Base-by-base conservation (phyloP, 2,113 vertebrate genomes). In the Cynopterus brachyotis region DNA sequence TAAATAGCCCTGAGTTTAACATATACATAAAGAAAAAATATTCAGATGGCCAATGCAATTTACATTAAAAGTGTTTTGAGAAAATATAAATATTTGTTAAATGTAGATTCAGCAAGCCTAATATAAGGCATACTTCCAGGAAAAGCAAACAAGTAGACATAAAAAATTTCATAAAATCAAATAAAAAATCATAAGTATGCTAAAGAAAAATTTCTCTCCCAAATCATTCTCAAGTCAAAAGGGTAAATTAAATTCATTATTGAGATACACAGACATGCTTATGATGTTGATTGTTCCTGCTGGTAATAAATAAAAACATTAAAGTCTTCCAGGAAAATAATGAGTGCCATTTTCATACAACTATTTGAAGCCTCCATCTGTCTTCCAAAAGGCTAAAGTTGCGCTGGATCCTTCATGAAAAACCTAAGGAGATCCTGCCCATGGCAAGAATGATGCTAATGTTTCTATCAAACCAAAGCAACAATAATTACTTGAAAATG, bases 401-500 rank as follows among this genome's bases (percentile, higher is more conserved):
- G 5, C n/a, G 24, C 1, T 64, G 45, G 32, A 24, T 32, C 37
- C 67, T 93, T 72, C 19, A 9, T 22, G 30, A 57, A 67, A 95
- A 93, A 84, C 17, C 40, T 72, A 69, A 72, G 60, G 83, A 95
- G 53, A 73, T n/a, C 37, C 20, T 73, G 40, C 57, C 53, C 47
- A 37, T 5, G 17, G n/a, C 70, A 92, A 82, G 69, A 92, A 73
- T 0, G 1, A 91, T 81, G 60, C 15, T 57, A 91, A 73, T 32
- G 37, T 93, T 87, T 84, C 83, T 83, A 30, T 55, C n/a, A 95
- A 96, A 82, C 10, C 15, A n/a, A 86, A 96, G 60, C 60, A 93
- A 84, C 37, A 73, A 64, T 53, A 53, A 69, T 94, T 69, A 76
- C 47, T 96, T 92, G 76, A 96, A 97, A 95, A n/a, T 84, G 37